These are phyloP conservation scores for Drosophila tani DNA, from an alignment of 1,140 invertebrate species.

Conservation along the genomic window DNA sequence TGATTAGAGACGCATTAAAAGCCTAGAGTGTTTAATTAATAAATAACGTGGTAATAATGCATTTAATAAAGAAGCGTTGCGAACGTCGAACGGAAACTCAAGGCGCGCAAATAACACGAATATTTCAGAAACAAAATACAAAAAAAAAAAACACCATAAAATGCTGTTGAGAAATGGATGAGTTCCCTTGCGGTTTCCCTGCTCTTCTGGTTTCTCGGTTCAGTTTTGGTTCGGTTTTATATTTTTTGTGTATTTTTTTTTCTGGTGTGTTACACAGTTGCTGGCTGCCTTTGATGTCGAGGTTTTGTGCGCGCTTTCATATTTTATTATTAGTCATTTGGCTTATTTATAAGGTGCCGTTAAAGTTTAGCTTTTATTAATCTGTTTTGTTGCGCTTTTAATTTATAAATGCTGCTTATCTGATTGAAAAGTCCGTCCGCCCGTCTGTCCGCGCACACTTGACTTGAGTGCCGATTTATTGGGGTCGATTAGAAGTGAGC, in stretches of 20 bases:
- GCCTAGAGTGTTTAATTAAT: slow-evolving; percentile 79
- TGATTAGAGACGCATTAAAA: slow-evolving; percentile 69
- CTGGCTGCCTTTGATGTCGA: slow-evolving; percentile 67
- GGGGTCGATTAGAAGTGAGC: slow-evolving; percentile 63
- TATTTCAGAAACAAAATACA: slow-evolving; percentile 27
- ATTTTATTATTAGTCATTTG: slow-evolving; percentile 83
- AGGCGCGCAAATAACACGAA: slow-evolving; percentile 35
- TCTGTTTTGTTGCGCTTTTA: slow-evolving; percentile 79
- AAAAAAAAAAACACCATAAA: slow-evolving; percentile 13
- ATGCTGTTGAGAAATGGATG: slow-evolving; percentile 43
- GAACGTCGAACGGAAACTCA: slow-evolving; percentile 21
- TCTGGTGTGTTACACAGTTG: slow-evolving; percentile 36
- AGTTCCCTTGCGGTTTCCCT: slow-evolving; percentile 42
- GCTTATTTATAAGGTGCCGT: slow-evolving; percentile 80
- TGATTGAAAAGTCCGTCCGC: slow-evolving; percentile 69
- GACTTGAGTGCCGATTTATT: slow-evolving; percentile 79
- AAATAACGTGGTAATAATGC: slow-evolving; percentile 82
- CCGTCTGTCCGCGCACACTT: slow-evolving; percentile 59
- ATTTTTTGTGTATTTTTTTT: slow-evolving; percentile 23
- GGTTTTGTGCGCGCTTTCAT: slow-evolving; percentile 66
- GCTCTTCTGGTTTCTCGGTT: slow-evolving; percentile 21
- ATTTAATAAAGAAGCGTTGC: slow-evolving; percentile 59
- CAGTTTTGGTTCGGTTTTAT: slow-evolving; percentile 30
- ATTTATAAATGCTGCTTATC: slow-evolving; percentile 82
- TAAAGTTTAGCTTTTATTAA: slow-evolving; percentile 82